phyloP scores from a whole-genome alignment of 1,140 invertebrate species.

The Dolichoris vasculosae region DNA sequence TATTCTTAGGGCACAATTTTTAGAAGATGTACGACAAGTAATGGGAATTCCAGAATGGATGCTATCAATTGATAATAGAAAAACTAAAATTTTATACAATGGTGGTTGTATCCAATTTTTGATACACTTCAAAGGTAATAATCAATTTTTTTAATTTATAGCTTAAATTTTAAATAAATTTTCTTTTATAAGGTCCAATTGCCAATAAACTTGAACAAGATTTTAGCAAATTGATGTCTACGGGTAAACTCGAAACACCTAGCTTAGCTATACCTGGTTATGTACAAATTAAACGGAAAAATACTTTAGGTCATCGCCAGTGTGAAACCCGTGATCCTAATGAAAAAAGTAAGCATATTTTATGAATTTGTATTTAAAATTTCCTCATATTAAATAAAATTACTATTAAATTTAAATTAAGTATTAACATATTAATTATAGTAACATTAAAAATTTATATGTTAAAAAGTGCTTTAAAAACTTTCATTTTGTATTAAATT shows the following conservation, averaged over 20 bases:
- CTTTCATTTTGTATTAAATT: too few species aligned
- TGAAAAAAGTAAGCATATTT: constrained; percentile 76
- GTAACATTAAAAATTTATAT: too few species aligned
- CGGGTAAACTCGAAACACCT: constrained; percentile 82
- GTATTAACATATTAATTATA: too few species aligned
- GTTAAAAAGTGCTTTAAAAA: too few species aligned
- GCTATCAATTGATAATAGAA: constrained; percentile 87
- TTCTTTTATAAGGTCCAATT: constrained; percentile 77
- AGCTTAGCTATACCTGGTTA: constrained; percentile 87
- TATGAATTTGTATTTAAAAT: background rate
- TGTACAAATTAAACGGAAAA: constrained; percentile 81
- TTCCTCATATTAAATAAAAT: too few species aligned
- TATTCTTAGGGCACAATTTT: constrained; percentile 83
- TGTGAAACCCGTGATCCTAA: constrained; percentile 84
- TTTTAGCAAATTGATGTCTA: constrained; percentile 83
- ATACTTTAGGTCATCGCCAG: constrained; percentile 81
- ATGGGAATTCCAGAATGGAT: constrained; percentile 94
- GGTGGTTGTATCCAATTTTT: constrained; percentile 91
- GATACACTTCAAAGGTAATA: constrained; percentile 86
- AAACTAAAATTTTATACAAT: constrained; percentile 84
- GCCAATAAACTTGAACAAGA: constrained; percentile 86
- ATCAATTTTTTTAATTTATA: background rate
- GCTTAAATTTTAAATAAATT: constrained; percentile 14
- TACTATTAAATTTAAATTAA: too few species aligned
- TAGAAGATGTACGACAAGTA: constrained; percentile 86